Evolutionary conservation across 2,888 invertebrate genomes (phyloP), one percentile per base, ranked within the genome.

Genomic region (Brachyptera risi): DNA sequence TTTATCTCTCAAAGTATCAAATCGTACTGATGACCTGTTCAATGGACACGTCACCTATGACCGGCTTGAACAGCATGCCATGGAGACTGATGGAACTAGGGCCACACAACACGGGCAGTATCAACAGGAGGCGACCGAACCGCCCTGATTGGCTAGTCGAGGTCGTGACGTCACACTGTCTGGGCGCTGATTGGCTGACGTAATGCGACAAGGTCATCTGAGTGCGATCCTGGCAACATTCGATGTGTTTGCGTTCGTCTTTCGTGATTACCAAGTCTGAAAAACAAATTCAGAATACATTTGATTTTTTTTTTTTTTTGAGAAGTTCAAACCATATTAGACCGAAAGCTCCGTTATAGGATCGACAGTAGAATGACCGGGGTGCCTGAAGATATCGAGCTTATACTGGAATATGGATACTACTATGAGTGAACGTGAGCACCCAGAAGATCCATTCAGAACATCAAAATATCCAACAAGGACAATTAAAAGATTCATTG

Each of bases 11-110:
- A n/a, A n/a, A n/a, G n/a, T n/a, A n/a, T 31, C 31, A 31, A 7
- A 77, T 76, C 1, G 76, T 76, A 23, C 71, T 68, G 58, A 77
- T 74, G n/a, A 77, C 72, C 50, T 71, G 74, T 69, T 76, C 77
- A 27, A 77, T 72, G 1, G 75, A 72, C 17, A 77, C 71, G 38
- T 69, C 60, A 9, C 76, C 76, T 49, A 76, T 75, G 24, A 76
- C 72, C 3, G 75, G 74, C 59, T 72, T 71, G 67, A 77, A 77
- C 3, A 77, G 62, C 9, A 71, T 59, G n/a, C 68, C 67, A 61
- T 73, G 69, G 26, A 76, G 56, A 31, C 68, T 66, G 3, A 66
- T 65, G 15, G 73, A 65, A n/a, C 71, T 68, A 2, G 72, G 72
- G 1, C 67, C 66, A 64, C 71, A 72, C 3, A 76, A 64, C n/a